Evolutionary conservation across 1,140 invertebrate genomes (phyloP), one percentile per base, ranked within the genome.

Genomic region (Neodiprion lecontei): DNA sequence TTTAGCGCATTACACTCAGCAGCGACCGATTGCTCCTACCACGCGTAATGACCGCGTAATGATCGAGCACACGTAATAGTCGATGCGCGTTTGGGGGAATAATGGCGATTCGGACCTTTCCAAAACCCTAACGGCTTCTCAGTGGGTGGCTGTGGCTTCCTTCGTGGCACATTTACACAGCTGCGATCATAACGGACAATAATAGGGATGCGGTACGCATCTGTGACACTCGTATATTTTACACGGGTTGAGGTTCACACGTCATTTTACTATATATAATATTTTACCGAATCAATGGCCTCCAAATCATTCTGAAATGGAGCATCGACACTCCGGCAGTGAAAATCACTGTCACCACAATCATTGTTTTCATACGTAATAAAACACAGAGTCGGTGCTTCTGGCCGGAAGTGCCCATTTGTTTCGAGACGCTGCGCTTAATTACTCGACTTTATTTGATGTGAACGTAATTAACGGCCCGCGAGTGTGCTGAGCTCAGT

Each of bases 151-250:
- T 61, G 53, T 61, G 53, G 53, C 53, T 17, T 61, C 53, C n/a
- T 61, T 61, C n/a, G n/a, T 61, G 53, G 53, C 11, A 9, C 4
- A 17, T 61, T 61, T 61, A 40, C 53, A 14, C 53, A 14, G n/a
- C 53, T 17, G 11, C 53, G 53, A 61, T 61, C 53, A 61, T 61
- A 61, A 14, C 53, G 53, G 8, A 61, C 53, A 61, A 61, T 17
- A 9, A 61, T 40, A 40, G 28, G 28, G 2, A 40, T 5, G 28
- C 28, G 5, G 28, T 5, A 40, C 28, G 28, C 28, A 73, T 70
- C 40, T 40, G 67, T 48, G 53, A 69, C 53, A 69, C 75, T 71
- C 65, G 48, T 40, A 67, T 49, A 66, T 74, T 72, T 77, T 72
- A 70, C 21, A 65, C 48, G 65, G 50, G 67, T 67, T 61, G 69